Evolutionary conservation across 64 coral and sea anemone species (phyloP).

Genomic region (Montipora capricornis): DNA sequence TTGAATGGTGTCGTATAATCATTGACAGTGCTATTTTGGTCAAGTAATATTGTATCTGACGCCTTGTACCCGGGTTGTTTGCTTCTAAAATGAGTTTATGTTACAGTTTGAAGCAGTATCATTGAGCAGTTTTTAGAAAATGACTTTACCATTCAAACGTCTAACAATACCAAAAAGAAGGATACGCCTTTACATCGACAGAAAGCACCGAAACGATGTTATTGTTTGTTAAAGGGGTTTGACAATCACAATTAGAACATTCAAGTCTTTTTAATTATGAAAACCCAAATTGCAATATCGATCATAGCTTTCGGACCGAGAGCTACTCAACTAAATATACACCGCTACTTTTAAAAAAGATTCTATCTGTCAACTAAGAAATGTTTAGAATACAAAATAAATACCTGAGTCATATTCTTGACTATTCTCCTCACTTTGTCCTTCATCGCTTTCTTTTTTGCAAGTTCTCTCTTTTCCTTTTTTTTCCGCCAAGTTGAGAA

Average conservation of each 20-base stretch:
- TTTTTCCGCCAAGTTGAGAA: slow-evolving; percentile 76
- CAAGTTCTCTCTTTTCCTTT: slow-evolving; percentile 36
- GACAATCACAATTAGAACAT: slow-evolving; percentile 1
- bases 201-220: neutral
- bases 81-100: neutral
- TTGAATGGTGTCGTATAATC: slow-evolving; percentile 7
- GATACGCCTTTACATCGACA: neutral
- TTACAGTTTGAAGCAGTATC: neutral
- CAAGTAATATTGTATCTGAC: slow-evolving; percentile 14
- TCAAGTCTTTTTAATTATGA: slow-evolving; percentile 3
- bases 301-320: neutral
- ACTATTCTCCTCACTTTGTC: slow-evolving; percentile 45
- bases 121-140: slow-evolving; percentile 16
- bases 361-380: neutral
- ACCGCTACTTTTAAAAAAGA: neutral
- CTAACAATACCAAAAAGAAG: slow-evolving; percentile 9
- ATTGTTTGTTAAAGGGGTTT: neutral
- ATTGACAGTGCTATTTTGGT: slow-evolving; percentile 4
- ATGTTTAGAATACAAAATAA: slow-evolving; percentile 23
- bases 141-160: slow-evolving; percentile 10
- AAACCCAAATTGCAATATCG: slow-evolving; percentile 28
- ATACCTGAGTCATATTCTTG: slow-evolving; percentile 41
- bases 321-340: neutral
- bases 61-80: neutral
- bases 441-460: slow-evolving; percentile 58